These are phyloP conservation scores for Pseudomugil tenellus DNA, from an alignment of 2,797 vertebrate species.

Conservation along the genomic window DNA sequence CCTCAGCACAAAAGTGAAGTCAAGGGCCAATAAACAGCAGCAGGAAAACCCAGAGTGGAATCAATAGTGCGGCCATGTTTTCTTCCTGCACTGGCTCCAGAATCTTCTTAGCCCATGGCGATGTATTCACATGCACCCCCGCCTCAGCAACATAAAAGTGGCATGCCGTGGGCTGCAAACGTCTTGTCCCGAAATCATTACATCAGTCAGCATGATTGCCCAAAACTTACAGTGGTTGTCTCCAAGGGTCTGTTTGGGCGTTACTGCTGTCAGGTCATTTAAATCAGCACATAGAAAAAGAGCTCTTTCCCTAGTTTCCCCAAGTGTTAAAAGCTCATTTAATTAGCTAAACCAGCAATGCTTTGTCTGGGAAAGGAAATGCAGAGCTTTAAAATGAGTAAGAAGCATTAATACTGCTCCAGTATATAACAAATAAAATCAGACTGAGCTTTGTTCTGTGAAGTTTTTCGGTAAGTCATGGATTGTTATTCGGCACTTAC, in stretches of 20 bases:
- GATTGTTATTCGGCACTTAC: neutral
- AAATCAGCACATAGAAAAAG: conserved; percentile 62
- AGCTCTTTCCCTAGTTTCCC: conserved; percentile 6
- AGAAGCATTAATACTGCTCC: conserved; percentile 18
- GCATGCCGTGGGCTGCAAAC: conserved; percentile 62
- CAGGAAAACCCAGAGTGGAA: conserved; percentile 58
- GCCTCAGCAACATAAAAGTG: conserved; percentile 49
- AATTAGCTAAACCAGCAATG: conserved; percentile 32
- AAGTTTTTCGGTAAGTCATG: conserved; percentile 8
- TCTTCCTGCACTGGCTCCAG: conserved; percentile 20
- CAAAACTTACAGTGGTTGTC: conserved; percentile 61
- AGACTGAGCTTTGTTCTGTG: conserved; percentile 35
- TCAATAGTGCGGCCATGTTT: conserved; percentile 56
- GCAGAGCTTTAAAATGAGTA: conserved; percentile 18
- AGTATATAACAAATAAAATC: conserved; percentile 23
- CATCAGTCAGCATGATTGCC: conserved; percentile 40
- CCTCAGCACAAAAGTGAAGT: conserved; percentile 66
- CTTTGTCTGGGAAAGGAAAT: conserved; percentile 32
- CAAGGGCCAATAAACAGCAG: conserved; percentile 73
- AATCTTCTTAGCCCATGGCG: conserved; percentile 39
- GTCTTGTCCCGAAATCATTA: conserved; percentile 50
- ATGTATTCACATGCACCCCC: conserved; percentile 30
- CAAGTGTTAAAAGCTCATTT: conserved; percentile 33
- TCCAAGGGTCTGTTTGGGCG: conserved; percentile 50
- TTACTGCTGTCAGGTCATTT: conserved; percentile 77